Evolutionary conservation across 2,888 invertebrate species (phyloP).

Genomic region (Andricus curvator): DNA sequence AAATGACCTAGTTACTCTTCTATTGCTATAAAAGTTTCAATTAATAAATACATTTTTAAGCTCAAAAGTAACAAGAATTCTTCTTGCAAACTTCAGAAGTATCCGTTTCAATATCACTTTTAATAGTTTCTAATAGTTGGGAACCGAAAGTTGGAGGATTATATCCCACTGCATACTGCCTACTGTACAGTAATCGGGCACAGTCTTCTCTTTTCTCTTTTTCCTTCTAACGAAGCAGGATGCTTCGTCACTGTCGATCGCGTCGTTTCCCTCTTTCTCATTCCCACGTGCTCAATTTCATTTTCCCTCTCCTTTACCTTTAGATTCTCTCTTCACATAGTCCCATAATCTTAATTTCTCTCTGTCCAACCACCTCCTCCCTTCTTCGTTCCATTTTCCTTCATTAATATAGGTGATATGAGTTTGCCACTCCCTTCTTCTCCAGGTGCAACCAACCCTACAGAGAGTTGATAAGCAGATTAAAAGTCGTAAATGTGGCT

Average conservation of each 20-base stretch:
- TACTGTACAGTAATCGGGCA: slow-evolving; percentile 38
- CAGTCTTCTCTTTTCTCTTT: slow-evolving; percentile 32
- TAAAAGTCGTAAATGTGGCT: too few relatives aligned
- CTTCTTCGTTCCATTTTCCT: slow-evolving; percentile 65
- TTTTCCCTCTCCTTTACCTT: slow-evolving; percentile 42
- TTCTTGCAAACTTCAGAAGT: background rate
- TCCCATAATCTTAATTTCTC: slow-evolving; percentile 21
- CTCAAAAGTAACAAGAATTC: too few relatives aligned
- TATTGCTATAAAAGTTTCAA: too few relatives aligned
- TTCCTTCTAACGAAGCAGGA: slow-evolving; percentile 42
- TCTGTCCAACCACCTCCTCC: slow-evolving; percentile 26
- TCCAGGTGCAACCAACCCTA: background rate
- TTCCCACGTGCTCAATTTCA: slow-evolving; percentile 38
- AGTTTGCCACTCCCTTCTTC: slow-evolving; percentile 62
- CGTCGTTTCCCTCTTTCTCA: slow-evolving; percentile 45
- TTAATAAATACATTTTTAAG: too few relatives aligned
- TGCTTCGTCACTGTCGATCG: slow-evolving; percentile 38
- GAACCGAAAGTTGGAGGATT: background rate
- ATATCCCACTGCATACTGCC: background rate
- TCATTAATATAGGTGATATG: slow-evolving; percentile 69
- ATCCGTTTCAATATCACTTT: background rate
- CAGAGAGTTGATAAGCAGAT: too few relatives aligned
- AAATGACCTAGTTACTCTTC: too few relatives aligned
- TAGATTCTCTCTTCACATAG: slow-evolving; percentile 35
- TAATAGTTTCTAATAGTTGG: background rate